Conservation (phyloP, 2,113 vertebrate genomes). For the Papio anubis region DNA sequence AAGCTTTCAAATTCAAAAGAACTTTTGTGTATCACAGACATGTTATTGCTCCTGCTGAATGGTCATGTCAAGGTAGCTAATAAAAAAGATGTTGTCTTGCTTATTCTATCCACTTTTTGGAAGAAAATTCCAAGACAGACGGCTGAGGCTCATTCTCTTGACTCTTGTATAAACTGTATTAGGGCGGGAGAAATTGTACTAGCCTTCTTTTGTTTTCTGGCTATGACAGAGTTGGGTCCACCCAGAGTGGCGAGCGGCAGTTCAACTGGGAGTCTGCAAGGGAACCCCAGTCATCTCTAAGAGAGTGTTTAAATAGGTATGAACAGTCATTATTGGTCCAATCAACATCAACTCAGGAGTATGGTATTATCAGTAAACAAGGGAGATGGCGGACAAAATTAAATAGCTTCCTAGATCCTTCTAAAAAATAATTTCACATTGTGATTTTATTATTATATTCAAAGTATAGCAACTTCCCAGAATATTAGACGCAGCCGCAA, state of each 20-base stretch:
- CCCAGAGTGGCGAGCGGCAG: neutral
- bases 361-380: neutral
- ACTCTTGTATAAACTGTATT: neutral
- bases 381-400: neutral
- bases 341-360: neutral
- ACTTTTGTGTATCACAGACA: neutral
- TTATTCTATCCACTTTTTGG: neutral
- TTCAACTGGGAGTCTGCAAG: neutral
- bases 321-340: neutral
- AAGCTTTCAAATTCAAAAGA: neutral
- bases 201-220: neutral
- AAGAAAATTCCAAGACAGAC: neutral
- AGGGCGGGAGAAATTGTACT: neutral
- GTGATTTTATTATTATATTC: neutral
- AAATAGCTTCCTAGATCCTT: neutral
- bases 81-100: neutral
- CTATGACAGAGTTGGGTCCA: neutral
- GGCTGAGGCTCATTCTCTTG: neutral
- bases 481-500: neutral
- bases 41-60: neutral
- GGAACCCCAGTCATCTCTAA: neutral
- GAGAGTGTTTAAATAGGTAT: neutral
- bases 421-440: neutral
- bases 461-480: neutral
- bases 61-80: neutral